Percentiles rank a stretch among this genome's conserved stretches.
Evolutionary conservation across 1,140 invertebrate genomes (phyloP).

Genomic region (Epicauta chinensis): DNA sequence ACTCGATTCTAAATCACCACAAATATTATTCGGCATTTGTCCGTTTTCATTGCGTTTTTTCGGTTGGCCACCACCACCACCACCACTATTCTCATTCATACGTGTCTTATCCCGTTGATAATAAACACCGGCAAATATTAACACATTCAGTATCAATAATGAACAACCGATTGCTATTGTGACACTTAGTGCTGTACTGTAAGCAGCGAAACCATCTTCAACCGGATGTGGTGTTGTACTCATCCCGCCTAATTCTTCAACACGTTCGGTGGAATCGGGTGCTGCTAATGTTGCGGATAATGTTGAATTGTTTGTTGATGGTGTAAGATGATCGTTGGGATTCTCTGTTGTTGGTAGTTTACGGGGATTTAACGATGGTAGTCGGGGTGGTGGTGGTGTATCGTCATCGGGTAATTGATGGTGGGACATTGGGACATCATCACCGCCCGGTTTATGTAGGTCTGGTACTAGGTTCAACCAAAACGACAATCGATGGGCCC

Average conservation of each 20-base stretch:
- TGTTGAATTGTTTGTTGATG: slow-evolving; percentile 33
- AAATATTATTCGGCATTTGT: slow-evolving; percentile 78
- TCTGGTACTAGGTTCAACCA: slow-evolving; percentile 95
- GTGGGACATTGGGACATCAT: slow-evolving; percentile 77
- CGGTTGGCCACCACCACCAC: slow-evolving; percentile 47
- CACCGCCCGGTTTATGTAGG: slow-evolving; percentile 81
- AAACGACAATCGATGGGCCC: slow-evolving; percentile 87
- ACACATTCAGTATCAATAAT: slow-evolving; percentile 79
- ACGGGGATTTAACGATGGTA: slow-evolving; percentile 47
- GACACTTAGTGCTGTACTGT: slow-evolving; percentile 81
- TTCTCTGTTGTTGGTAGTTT: slow-evolving; percentile 50
- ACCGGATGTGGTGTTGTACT: slow-evolving; percentile 54
- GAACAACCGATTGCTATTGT: slow-evolving; percentile 93
- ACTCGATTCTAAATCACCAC: slow-evolving; percentile 65
- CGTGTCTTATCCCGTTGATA: slow-evolving; percentile 84
- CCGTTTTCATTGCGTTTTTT: slow-evolving; percentile 76
- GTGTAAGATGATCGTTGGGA: slow-evolving; percentile 43
- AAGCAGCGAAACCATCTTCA: slow-evolving; percentile 78
- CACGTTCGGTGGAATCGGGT: slow-evolving; percentile 35
- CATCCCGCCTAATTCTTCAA: slow-evolving; percentile 38
- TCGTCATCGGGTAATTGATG: slow-evolving; percentile 78
- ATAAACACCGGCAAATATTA: slow-evolving; percentile 91
- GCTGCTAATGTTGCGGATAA: slow-evolving; percentile 38
- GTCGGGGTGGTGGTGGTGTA: slow-evolving; percentile 46
- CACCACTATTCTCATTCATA: slow-evolving; percentile 52